Conservation (phyloP, 2,797 vertebrate genomes). For the Gallinago stenura region DNA sequence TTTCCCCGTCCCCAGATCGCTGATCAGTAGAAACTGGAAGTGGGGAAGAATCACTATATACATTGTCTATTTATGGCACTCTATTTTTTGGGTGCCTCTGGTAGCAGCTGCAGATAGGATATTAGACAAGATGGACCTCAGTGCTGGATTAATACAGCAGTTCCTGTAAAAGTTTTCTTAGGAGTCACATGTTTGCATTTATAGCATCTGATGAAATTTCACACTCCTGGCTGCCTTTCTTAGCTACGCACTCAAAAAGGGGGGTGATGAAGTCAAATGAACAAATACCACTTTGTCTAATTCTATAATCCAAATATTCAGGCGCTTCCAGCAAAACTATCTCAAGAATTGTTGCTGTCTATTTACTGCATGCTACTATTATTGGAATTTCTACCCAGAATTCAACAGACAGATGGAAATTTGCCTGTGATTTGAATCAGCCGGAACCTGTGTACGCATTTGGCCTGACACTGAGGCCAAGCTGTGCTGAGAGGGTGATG, state of each 20-base stretch:
- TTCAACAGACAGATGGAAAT: background rate
- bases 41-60: background rate
- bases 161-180: background rate
- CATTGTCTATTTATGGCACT: background rate
- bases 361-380: background rate
- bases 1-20: background rate
- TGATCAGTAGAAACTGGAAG: background rate
- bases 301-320: background rate
- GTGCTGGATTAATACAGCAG: background rate
- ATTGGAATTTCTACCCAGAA: background rate
- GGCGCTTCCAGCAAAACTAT: background rate
- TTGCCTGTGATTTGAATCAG: background rate
- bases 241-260: background rate
- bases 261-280: background rate
- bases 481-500: background rate
- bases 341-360: background rate
- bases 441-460: rapidly evolving
- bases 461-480: background rate
- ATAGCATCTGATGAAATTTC: background rate
- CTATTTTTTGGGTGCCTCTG: background rate
- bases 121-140: background rate
- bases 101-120: background rate
- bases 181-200: background rate
- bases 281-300: background rate
- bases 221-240: background rate